Evolutionary conservation across 2,113 vertebrate species (phyloP).

Genomic region (Perca fluviatilis): DNA sequence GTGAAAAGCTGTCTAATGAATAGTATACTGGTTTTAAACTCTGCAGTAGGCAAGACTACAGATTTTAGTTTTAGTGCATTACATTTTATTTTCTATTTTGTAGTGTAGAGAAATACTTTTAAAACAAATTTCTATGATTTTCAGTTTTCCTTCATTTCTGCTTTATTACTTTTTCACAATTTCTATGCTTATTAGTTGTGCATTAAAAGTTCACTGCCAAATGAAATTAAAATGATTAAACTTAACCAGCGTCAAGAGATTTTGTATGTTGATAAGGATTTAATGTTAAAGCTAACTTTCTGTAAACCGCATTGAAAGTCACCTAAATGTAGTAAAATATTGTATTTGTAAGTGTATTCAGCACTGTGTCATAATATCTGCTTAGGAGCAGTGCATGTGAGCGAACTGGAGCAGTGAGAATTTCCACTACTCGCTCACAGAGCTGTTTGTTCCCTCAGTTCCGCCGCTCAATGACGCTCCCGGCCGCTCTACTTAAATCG

Average conservation of each 20-base stretch:
- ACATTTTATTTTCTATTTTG: neutral
- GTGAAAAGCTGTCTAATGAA: neutral
- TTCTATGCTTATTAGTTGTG: neutral
- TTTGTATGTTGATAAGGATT: neutral
- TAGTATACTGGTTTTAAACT: neutral
- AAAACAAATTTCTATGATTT: neutral
- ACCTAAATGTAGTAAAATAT: neutral
- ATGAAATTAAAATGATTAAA: constrained; percentile 1
- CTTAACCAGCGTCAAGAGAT: neutral
- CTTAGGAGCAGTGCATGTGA: too few species aligned
- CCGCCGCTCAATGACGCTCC: too few species aligned
- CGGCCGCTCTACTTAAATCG: too few species aligned
- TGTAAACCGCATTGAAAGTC: neutral
- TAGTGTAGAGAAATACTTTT: neutral
- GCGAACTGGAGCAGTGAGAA: too few species aligned
- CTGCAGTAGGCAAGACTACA: neutral
- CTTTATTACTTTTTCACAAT: neutral
- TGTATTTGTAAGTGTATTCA: neutral
- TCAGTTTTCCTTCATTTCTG: neutral
- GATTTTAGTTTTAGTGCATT: neutral
- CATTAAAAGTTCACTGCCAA: neutral
- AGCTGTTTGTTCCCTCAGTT: too few species aligned
- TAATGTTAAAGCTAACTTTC: neutral
- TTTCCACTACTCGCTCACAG: too few species aligned
- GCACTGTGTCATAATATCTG: neutral